Evolutionary conservation across 2,888 invertebrate species (phyloP).

Genomic region (Strigamia crassipes): DNA sequence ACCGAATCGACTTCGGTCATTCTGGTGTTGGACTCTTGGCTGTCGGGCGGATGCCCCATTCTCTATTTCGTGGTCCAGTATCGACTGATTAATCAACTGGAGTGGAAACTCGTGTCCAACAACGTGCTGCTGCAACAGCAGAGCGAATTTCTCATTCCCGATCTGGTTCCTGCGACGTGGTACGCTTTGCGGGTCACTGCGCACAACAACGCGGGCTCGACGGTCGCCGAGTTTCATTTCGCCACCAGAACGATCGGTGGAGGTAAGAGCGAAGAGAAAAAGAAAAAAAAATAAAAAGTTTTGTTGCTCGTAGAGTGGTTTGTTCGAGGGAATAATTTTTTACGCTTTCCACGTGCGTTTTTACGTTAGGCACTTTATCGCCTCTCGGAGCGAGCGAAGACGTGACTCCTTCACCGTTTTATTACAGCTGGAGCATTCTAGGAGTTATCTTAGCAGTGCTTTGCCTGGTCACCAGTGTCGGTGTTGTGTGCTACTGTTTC

Average conservation of each 20-base stretch:
- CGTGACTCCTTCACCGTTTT: conserved; percentile 41
- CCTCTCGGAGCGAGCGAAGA: conserved; percentile 33
- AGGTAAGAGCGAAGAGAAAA: conserved; percentile 58
- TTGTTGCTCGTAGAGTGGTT: background rate
- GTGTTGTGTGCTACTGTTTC: conserved; percentile 46
- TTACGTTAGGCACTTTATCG: conserved; percentile 43
- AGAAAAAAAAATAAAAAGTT: background rate
- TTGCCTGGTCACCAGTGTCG: conserved; percentile 44
- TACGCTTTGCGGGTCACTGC: conserved; percentile 59
- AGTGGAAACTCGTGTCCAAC: conserved; percentile 50
- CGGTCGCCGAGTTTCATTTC: conserved; percentile 58
- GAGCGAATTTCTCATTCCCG: conserved; percentile 66
- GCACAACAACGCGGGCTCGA: conserved; percentile 60
- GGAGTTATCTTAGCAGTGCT: conserved; percentile 44
- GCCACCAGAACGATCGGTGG: conserved; percentile 58
- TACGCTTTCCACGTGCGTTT: conserved; percentile 3
- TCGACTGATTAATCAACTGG: conserved; percentile 66
- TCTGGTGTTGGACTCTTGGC: conserved; percentile 89
- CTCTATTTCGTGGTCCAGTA: conserved; percentile 93
- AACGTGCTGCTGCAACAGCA: conserved; percentile 69
- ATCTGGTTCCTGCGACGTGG: conserved; percentile 59
- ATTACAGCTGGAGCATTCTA: conserved; percentile 46
- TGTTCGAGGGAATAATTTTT: background rate
- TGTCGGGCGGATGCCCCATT: conserved; percentile 94
- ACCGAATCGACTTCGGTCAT: conserved; percentile 83